Evolutionary conservation across 2,888 invertebrate species (phyloP).

Genomic region (Melinaea menophilus): DNA sequence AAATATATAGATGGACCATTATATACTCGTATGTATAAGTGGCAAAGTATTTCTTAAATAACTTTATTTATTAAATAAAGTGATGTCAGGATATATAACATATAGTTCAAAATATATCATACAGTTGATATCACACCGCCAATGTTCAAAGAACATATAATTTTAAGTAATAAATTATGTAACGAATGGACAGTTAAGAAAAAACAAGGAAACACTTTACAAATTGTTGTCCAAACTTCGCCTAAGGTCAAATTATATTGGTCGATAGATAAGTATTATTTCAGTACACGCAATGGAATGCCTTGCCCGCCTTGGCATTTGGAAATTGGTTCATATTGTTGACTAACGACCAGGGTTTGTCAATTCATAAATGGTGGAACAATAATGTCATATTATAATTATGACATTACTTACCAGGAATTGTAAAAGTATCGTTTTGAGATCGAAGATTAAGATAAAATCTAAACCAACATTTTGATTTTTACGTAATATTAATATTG

Average conservation of each 20-base stretch:
- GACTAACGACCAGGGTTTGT: constrained; percentile 38
- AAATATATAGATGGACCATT: no score
- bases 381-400: background rate
- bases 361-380: constrained; percentile 47
- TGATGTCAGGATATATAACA: no score
- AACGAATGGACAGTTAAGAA: background rate
- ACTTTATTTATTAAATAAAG: no score
- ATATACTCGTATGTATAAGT: no score
- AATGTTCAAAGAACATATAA: no score
- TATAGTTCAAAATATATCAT: no score
- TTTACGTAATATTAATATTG: no score
- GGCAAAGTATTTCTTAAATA: no score
- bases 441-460: no score
- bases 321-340: constrained; percentile 44
- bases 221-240: constrained; percentile 20
- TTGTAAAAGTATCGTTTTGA: no score
- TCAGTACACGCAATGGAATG: constrained; percentile 46
- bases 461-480: no score
- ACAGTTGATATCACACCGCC: no score
- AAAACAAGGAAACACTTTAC: constrained; percentile 18
- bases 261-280: constrained; percentile 27
- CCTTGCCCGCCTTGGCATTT: constrained; percentile 62
- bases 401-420: background rate
- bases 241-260: constrained; percentile 24
- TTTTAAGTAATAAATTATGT: background rate